Conservation (phyloP, 2,797 vertebrate species). For the Nyctalus aviator region DNA sequence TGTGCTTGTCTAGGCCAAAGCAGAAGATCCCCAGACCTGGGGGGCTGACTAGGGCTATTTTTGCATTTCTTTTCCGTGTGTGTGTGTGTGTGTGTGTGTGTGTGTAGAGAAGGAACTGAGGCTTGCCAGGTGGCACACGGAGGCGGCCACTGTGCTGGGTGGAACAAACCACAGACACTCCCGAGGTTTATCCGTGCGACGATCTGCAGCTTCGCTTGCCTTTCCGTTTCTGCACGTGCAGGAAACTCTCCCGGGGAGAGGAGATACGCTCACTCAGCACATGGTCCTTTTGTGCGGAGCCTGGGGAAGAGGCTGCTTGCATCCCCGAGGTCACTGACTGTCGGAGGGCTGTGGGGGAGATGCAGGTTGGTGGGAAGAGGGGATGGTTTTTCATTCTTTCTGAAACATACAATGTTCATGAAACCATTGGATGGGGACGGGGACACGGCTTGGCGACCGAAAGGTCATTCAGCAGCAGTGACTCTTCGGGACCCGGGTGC, state of each 20-base stretch:
- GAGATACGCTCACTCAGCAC: background rate
- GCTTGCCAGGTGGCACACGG: conserved; percentile 67
- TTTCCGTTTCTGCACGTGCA: background rate
- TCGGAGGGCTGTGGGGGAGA: background rate
- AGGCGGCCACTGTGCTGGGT: background rate
- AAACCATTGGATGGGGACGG: background rate
- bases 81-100: conserved; percentile 60
- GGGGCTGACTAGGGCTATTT: conserved; percentile 61
- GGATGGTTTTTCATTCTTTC: background rate
- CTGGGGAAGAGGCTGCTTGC: background rate
- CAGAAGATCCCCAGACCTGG: conserved; percentile 47
- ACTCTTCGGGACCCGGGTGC: fast-evolving
- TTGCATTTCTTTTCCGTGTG: conserved; percentile 61
- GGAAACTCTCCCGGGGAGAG: conserved; percentile 10
- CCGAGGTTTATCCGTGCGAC: conserved; percentile 53
- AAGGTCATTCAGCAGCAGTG: background rate
- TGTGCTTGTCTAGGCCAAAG: conserved; percentile 53
- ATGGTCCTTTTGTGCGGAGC: background rate
- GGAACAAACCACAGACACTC: conserved; percentile 22
- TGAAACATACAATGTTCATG: background rate
- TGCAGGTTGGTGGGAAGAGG: background rate
- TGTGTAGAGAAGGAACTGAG: conserved; percentile 53
- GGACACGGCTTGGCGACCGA: background rate
- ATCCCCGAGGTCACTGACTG: background rate
- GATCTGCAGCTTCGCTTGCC: conserved; percentile 41